A percentile compares a stretch with the other conserved stretches of the same genome.
Evolutionary conservation across 2,797 vertebrate genomes (phyloP).

Genomic region (Pseudomugil gertrudae): DNA sequence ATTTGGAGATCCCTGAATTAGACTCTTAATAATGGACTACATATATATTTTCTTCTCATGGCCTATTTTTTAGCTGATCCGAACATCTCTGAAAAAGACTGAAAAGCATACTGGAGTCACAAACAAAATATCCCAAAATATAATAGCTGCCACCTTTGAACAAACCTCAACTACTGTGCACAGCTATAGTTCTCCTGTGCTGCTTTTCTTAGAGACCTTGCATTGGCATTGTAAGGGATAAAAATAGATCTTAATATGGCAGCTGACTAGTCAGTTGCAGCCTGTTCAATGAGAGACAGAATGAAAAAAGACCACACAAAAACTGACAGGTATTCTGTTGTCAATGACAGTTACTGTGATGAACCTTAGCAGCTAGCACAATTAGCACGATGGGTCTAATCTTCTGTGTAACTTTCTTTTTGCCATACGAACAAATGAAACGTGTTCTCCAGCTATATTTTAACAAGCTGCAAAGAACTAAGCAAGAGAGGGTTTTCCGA

Average conservation of each 20-base stretch:
- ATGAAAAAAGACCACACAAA: neutral
- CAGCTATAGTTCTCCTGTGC: neutral
- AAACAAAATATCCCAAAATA: neutral
- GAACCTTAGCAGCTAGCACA: neutral
- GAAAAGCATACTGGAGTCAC: neutral
- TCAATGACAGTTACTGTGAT: neutral
- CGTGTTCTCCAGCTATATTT: slow-evolving; percentile 30
- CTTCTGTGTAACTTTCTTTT: neutral
- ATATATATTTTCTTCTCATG: neutral
- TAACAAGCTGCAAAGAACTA: slow-evolving; percentile 26
- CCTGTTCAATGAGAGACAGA: neutral
- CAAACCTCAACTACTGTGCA: neutral
- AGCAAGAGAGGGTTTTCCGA: slow-evolving; percentile 6
- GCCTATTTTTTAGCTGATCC: neutral
- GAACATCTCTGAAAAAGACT: neutral
- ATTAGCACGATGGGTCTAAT: too few relatives aligned
- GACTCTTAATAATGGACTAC: neutral
- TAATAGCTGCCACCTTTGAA: neutral
- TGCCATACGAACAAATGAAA: slow-evolving; percentile 35
- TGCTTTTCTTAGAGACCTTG: neutral
- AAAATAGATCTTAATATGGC: neutral
- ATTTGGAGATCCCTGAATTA: too few relatives aligned
- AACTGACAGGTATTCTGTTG: neutral
- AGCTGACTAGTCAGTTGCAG: neutral
- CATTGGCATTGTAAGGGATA: neutral